Percentiles rank a stretch among this genome's conserved stretches.
Evolutionary conservation across 2,888 invertebrate genomes (phyloP).

Genomic region (Pachydiplax longipennis): DNA sequence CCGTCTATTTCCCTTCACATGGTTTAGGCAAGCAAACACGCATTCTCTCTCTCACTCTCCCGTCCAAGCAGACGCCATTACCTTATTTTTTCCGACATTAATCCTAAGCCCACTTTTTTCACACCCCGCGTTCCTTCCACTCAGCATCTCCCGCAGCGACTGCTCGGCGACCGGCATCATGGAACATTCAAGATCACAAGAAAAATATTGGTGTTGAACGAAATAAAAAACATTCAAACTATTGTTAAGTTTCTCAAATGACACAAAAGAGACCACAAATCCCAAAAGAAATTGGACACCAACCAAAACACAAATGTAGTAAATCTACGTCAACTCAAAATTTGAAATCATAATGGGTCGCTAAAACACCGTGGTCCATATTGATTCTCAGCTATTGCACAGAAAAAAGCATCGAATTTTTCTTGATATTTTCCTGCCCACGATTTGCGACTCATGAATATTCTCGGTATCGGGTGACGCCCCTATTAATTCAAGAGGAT

Average conservation of each 20-base stretch:
- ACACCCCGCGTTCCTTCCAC: conserved; percentile 20
- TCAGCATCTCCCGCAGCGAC: conserved; percentile 27
- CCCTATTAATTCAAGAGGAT: too few species aligned
- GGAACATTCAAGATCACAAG: conserved; percentile 44
- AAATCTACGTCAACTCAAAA: neutral
- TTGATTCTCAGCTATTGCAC: too few species aligned
- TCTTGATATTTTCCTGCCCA: too few species aligned
- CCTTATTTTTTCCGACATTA: conserved; percentile 27
- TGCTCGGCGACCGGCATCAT: conserved; percentile 6
- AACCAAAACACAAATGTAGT: neutral
- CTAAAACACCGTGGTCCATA: too few species aligned
- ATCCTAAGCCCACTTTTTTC: conserved; percentile 43
- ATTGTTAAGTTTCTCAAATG: neutral
- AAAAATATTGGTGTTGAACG: conserved; percentile 34
- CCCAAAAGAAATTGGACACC: neutral
- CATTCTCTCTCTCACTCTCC: neutral
- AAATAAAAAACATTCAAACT: neutral
- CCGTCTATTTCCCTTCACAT: too few species aligned
- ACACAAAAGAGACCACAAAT: neutral
- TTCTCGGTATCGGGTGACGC: too few species aligned
- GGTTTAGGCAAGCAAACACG: neutral
- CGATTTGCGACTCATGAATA: too few species aligned
- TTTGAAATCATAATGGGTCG: neutral
- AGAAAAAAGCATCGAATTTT: too few species aligned
- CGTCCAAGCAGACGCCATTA: neutral